Evolutionary conservation across 2,113 vertebrate genomes (phyloP).

Genomic region (Mus pahari): DNA sequence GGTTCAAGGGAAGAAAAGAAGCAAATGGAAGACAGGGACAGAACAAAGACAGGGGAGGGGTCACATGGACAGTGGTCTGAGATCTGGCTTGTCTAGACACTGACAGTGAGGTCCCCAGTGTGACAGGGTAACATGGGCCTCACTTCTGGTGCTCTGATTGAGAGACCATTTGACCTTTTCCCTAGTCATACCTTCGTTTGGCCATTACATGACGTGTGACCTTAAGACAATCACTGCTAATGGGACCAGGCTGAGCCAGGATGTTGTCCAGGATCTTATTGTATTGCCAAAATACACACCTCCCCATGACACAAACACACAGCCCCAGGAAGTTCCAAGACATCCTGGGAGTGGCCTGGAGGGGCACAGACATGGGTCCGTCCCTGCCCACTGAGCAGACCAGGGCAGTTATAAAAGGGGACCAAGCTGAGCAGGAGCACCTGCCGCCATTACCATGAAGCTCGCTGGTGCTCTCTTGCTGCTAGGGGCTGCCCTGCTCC

Average conservation of each 20-base stretch:
- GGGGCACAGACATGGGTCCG: background rate
- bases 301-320: background rate
- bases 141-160: too few species aligned
- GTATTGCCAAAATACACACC: background rate
- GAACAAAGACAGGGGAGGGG: background rate
- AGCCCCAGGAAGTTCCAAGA: background rate
- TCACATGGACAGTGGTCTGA: rapidly evolving
- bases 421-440: rapidly evolving
- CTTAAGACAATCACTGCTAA: background rate
- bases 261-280: background rate
- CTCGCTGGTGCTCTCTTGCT: background rate
- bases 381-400: background rate
- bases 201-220: background rate
- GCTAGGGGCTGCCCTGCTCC: background rate
- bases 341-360: background rate
- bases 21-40: background rate
- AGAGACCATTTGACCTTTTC: too few species aligned
- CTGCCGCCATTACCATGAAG: background rate
- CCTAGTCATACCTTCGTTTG: too few species aligned
- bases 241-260: background rate
- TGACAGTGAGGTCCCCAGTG: background rate
- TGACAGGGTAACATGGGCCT: too few species aligned
- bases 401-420: background rate
- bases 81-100: background rate
- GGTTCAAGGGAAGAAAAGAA: background rate